Evolutionary conservation across 2,888 invertebrate genomes (phyloP), one percentile per base, ranked within the genome.

Genomic region (Halictus quadricinctus): DNA sequence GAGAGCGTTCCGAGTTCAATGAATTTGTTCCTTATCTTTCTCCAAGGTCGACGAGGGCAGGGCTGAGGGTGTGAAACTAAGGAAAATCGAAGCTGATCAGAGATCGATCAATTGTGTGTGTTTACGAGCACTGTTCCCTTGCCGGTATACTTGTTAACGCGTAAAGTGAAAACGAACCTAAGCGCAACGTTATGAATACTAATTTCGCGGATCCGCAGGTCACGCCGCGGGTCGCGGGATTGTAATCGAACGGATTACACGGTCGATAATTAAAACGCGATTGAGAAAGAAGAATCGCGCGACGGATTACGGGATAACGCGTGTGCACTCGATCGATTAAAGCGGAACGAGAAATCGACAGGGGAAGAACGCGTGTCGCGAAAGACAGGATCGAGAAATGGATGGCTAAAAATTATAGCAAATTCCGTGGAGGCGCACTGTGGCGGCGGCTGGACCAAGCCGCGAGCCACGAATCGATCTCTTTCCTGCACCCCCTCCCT

Each of bases 401-500:
- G n/a, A 54, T 5, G 7, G 72, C 81, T 83, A 78, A 85, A 85
- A 76, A 76, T 74, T 66, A 41, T 60, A 72, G 70, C 54, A 74
- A 87, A 88, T 73, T 58, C 75, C 18, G 60, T 36, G 75, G n/a
- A 50, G 58, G 66, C 58, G 29, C 64, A 7, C 10, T 25, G 58
- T n/a, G 41, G 41, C 58, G 41, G 41, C 48, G 15, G 36, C 41
- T 25, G 50, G 18, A 29, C 21, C 76, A 21, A 54, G 64, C 75
- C 60, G 58, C 78, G 69, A 50, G 60, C 75, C 58, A 79, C 75
- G 78, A 81, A 88, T 87, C 79, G 82, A 85, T 83, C 72, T 46
- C 72, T 70, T 72, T 50, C 64, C 54, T 13, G 2, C 15, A 76
- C 50, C 78, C 15, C 29, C 48, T 29, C 6, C 43, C 48, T 21